Evolutionary conservation across 1,140 invertebrate genomes (phyloP), one percentile per base, ranked within the genome.

Genomic region (Caenorhabditis briggsae): DNA sequence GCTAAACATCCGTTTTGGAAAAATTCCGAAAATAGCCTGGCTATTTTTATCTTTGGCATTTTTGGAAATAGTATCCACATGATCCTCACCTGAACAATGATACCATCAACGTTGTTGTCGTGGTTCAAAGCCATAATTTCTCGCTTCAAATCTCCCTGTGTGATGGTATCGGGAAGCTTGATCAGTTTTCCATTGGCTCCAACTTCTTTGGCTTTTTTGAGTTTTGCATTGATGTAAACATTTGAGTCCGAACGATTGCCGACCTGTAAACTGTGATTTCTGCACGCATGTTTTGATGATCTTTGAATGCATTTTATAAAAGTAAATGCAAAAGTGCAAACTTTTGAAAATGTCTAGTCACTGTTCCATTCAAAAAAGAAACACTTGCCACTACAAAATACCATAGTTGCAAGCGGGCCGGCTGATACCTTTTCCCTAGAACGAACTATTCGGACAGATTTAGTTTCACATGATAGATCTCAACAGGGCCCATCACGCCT

Each of bases 161-260:
- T 97, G 18, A 95, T 96, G 12, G 95, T 95, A 12, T 94, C 94
- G 0, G 96, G 95, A 86, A 99, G 93, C 89, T 96, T 94, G 0
- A 97, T 92, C 91, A 97, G 96, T 85, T 95, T 94, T 0, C 96
- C 96, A 23, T 94, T 92, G 53, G 98, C 96, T 84, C 97, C 98
- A 88, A 99, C 96, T 90, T 97, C 96, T 46, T 93, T 94, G 0
- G 97, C 97, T 9, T 96, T 96, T 93, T 96, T 97, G 23, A 98
- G 94, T 94, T 99, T 99, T 95, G 96, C 97, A 58, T 96, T 94
- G 92, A 99, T 99, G 93, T 99, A 99, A 9, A 99, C 97, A 94
- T 98, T 99, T n/a, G 97, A 99, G 93, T 99, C 98, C 92, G 97
- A 96, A 11, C 97, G 94, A 2, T 95, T 95, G 2, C 98, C 98